These are phyloP conservation scores for Caenorhabditis briggsae DNA, from an alignment of 1,140 invertebrate species.

Conservation along the genomic window DNA sequence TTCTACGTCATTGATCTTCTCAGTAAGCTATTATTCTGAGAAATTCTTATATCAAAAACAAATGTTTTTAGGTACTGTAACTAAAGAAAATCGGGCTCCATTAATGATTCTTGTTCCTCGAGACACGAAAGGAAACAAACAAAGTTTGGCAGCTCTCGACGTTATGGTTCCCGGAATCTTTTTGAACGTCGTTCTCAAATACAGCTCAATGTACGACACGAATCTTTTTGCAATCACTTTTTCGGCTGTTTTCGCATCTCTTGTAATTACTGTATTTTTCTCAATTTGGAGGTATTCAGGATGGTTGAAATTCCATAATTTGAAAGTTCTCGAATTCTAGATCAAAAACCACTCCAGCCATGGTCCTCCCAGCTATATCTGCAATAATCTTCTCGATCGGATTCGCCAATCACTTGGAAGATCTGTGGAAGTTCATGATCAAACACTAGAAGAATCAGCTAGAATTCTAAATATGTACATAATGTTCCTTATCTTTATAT, in stretches of 20 bases:
- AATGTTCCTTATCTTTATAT: not conserved
- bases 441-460: conserved; percentile 37
- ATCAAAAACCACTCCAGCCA: conserved; percentile 32
- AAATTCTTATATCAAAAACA: not conserved
- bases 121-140: conserved; percentile 55
- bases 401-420: conserved; percentile 25
- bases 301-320: not conserved
- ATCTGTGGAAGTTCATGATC: conserved; percentile 58
- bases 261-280: conserved; percentile 29
- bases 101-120: conserved; percentile 59
- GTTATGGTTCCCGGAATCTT: conserved; percentile 59
- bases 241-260: conserved; percentile 29
- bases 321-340: not conserved
- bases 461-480: conserved; percentile 1
- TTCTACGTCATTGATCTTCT: conserved; percentile 58
- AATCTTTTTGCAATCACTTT: conserved; percentile 47
- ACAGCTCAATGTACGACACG: conserved; percentile 64
- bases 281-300: conserved; percentile 46
- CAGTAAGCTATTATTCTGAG: conserved; percentile 54
- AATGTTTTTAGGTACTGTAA: conserved; percentile 50
- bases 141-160: conserved; percentile 52
- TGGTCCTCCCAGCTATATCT: conserved; percentile 47
- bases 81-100: conserved; percentile 42
- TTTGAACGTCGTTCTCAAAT: conserved; percentile 60
- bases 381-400: conserved; percentile 34